Conservation (phyloP, 2,888 invertebrate species). For the Lagria hirta region DNA sequence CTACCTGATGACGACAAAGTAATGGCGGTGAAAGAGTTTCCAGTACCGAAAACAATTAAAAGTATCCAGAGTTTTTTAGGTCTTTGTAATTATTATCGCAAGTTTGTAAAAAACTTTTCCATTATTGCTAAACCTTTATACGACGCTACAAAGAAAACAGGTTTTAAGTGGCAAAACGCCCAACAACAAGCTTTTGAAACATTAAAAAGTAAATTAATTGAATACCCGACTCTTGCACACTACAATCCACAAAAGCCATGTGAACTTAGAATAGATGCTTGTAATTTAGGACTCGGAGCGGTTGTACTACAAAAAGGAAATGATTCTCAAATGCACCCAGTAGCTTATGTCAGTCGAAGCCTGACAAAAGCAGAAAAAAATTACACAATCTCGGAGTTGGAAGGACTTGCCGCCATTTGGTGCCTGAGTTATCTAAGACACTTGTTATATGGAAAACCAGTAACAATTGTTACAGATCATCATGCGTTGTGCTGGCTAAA, state of each 20-base stretch:
- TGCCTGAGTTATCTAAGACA: slow-evolving; percentile 26
- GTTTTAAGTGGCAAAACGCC: slow-evolving; percentile 5
- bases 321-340: slow-evolving; percentile 24
- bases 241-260: slow-evolving; percentile 22
- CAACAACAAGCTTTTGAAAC: slow-evolving; percentile 7
- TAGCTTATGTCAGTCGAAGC: slow-evolving; percentile 31
- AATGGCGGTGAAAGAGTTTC: slow-evolving; percentile 7
- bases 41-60: not conserved
- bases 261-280: slow-evolving; percentile 28
- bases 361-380: slow-evolving; percentile 31
- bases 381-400: slow-evolving; percentile 28
- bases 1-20: slow-evolving; percentile 13
- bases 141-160: slow-evolving; percentile 22
- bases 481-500: slow-evolving; percentile 20
- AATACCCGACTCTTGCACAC: slow-evolving; percentile 20
- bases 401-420: slow-evolving; percentile 27
- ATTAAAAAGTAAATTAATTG: slow-evolving; percentile 23
- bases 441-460: slow-evolving; percentile 24
- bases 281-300: slow-evolving; percentile 24
- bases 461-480: slow-evolving; percentile 25
- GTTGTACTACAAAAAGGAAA: slow-evolving; percentile 26
- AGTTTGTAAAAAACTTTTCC: slow-evolving; percentile 27
- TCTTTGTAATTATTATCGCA: slow-evolving; percentile 30
- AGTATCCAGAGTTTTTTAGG: slow-evolving; percentile 28
- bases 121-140: slow-evolving; percentile 27